Evolutionary conservation across 2,797 vertebrate genomes (phyloP), one percentile per base, ranked within the genome.

Genomic region (Sorex maritimensis): DNA sequence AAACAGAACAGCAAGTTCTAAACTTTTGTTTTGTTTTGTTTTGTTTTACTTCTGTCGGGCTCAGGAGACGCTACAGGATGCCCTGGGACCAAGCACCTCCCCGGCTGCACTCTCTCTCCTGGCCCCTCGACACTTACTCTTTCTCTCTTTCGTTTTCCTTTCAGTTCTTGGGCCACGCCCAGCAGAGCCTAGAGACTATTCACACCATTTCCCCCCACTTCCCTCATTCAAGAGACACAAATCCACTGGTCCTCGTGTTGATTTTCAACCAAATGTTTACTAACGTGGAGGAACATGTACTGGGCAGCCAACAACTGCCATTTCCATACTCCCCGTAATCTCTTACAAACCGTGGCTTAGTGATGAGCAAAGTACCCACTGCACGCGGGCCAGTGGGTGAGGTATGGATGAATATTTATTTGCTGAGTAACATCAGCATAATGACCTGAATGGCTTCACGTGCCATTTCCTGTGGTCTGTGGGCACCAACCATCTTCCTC

Each of bases 1-100:
- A 92, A 93, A 72, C 1, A 63, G 21, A 88, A 21, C 46, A 69
- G 91, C 91, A 86, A 63, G 84, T 69, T 72, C 77, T 41, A 6
- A 28, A 41, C 69, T 38, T 71, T 30, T n/a, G 28, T 55, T 55
- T 55, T 55, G 52, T 55, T 55, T 55, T 55, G 52, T 17, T 15
- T 14, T 14, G 52, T 14, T 12, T 14, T 55, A 55, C 10, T 55
- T 17, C 41, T 44, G 41, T 44, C 7, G 5, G 41, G 41, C 41
- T 44, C 41, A 44, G 41, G 41, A 44, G 41, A 44, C 41, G 0
- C 41, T 44, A 44, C 41, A 44, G 41, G 41, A 44, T 5, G 7
- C 41, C 41, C 7, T 44, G 41, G 41, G 41, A 44, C 7, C 52
- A 55, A 55, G 52, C 13, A 55, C 52, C 52, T 55, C 14, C 12